Conservation (phyloP, 2,888 invertebrate species). For the Smittia sp. region DNA sequence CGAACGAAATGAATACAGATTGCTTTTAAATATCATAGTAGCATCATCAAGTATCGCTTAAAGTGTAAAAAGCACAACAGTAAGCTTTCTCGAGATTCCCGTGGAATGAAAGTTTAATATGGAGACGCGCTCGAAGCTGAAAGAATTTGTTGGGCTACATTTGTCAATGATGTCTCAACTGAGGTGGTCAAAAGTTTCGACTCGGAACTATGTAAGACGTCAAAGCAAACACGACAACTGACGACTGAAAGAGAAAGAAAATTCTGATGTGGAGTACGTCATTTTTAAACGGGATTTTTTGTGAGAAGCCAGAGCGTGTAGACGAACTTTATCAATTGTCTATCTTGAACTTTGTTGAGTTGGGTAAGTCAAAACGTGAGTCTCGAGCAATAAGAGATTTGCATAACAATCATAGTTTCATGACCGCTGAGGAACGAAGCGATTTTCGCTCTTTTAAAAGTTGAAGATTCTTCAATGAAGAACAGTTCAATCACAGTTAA, state of each 20-base stretch:
- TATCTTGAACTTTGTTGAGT: neutral
- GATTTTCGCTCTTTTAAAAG: too few relatives aligned
- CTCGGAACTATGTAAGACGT: too few relatives aligned
- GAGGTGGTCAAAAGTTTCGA: too few relatives aligned
- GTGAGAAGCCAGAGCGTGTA: neutral
- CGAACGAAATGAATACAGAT: constrained; percentile 35
- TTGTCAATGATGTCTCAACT: too few relatives aligned
- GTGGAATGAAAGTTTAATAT: neutral
- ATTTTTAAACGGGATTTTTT: too few relatives aligned
- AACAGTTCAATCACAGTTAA: too few relatives aligned
- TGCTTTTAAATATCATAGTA: constrained; percentile 38
- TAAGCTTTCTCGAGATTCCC: neutral
- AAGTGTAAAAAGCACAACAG: neutral
- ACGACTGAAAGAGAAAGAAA: too few relatives aligned
- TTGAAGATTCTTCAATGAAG: too few relatives aligned
- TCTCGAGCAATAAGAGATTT: neutral
- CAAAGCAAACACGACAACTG: too few relatives aligned
- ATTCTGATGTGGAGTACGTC: too few relatives aligned
- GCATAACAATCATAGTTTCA: neutral
- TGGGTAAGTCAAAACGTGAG: neutral
- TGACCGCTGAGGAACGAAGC: neutral
- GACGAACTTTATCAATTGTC: constrained; percentile 4
- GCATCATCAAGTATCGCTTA: constrained; percentile 10
- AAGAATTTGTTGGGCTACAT: too few relatives aligned
- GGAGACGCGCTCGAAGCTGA: neutral